Conservation (phyloP, 2,888 invertebrate species). For the Julus scanicus region DNA sequence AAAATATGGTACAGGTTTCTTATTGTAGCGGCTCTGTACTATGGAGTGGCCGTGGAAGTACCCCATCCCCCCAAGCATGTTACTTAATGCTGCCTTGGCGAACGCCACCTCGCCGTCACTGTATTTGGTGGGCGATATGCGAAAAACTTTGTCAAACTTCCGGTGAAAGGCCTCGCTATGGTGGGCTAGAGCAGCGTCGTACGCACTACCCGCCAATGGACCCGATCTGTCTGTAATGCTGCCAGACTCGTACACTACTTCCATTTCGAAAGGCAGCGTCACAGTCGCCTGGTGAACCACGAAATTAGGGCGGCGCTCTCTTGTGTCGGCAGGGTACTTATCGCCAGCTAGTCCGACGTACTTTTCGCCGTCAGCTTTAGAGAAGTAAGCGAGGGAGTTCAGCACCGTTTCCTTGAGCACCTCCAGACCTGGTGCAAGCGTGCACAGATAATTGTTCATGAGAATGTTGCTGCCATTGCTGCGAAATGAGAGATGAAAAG, state of each 20-base stretch:
- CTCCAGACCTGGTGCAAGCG: constrained; percentile 77
- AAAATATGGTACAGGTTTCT: constrained; percentile 93
- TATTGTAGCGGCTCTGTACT: constrained; percentile 75
- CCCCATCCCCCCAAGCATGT: constrained; percentile 95
- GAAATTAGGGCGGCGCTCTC: constrained; percentile 73
- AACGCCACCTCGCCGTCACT: constrained; percentile 72
- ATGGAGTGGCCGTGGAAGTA: constrained; percentile 94
- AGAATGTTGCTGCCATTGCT: constrained; percentile 69
- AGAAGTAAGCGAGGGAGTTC: constrained; percentile 70
- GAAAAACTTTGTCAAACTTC: constrained; percentile 84
- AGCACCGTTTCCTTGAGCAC: constrained; percentile 80
- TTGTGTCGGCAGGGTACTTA: constrained; percentile 61
- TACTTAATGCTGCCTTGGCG: constrained; percentile 88
- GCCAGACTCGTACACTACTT: constrained; percentile 83
- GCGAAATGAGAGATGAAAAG: constrained; percentile 75
- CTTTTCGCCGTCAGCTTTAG: constrained; percentile 64
- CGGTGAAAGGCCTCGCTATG: constrained; percentile 78
- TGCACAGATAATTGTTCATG: constrained; percentile 80
- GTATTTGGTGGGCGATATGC: constrained; percentile 76
- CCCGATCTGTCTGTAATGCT: constrained; percentile 72
- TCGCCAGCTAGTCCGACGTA: constrained; percentile 62
- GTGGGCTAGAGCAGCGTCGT: constrained; percentile 73
- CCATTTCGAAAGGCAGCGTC: constrained; percentile 82
- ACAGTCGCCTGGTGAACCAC: constrained; percentile 71
- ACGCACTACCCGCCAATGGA: constrained; percentile 74